Base-by-base conservation (phyloP, 2,888 invertebrate genomes). In the Sinodicranocentrus sp. region DNA sequence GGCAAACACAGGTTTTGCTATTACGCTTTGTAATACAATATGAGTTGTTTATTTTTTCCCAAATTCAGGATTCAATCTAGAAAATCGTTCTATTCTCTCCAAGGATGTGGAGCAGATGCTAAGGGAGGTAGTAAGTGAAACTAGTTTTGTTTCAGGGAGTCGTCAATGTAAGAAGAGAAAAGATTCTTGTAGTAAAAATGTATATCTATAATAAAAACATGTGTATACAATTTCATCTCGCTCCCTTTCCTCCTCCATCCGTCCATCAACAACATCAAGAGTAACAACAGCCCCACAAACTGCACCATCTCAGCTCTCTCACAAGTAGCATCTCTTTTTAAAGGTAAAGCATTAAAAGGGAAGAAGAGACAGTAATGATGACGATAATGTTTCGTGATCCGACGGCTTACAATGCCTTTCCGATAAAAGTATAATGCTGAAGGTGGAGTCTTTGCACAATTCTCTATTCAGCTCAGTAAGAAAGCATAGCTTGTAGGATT, bases 301-400 rank as follows among this genome's bases (percentile, higher is more conserved):
- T 52, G 5, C 17, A 39, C 17, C 43, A 43, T 43, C 43, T 43
- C 43, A 13, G n/a, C 19, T 52, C 52, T 3, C 15, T 15, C 43
- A 43, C 52, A 52, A 17, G 3, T 15, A 17, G 33, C 6, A 3
- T 52, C 52, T 15, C 52, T 52, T 15, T 13, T 52, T 5, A n/a
- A 52, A 52, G 52, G 23, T 44, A 61, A 43, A 72, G 73, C 48
- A 65, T 77, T 67, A 77, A 68, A 67, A 77, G 77, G 67, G 33
- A 77, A 77, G 67, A 67, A 57, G 68, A 77, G 76, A 67, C 67
- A 67, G 77, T 77, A 77, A 77, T 77, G 65, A 75, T 75, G 77
- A 75, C 65, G 75, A 77, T 77, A 77, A 77, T 77, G 77, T 77
- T 77, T 77, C 76, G 77, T 77, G 77, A 75, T 75, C 75, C 65